phyloP scores from a whole-genome alignment of 2,888 invertebrate species.

The Limnephilus marmoratus region DNA sequence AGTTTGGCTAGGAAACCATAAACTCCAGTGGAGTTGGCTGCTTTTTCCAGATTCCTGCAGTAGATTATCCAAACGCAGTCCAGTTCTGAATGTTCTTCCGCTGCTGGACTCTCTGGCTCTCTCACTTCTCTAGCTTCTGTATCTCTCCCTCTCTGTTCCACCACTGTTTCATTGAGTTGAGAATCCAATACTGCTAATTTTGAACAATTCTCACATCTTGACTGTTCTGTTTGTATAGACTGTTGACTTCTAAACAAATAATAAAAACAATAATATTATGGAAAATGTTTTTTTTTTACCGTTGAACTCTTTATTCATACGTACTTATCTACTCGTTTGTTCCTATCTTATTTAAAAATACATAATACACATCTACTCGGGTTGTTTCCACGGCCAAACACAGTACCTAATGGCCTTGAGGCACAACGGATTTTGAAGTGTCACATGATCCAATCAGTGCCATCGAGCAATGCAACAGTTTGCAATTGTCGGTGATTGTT shows the following conservation, averaged over 20 bases:
- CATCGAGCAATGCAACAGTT: too few relatives aligned
- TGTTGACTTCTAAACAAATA: background rate
- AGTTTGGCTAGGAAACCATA: conserved; percentile 79
- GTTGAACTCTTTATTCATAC: background rate
- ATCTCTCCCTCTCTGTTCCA: background rate
- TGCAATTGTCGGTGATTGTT: too few relatives aligned
- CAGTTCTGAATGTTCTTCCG: conserved; percentile 70
- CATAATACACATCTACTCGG: too few relatives aligned
- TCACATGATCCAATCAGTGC: too few relatives aligned
- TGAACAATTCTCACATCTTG: background rate
- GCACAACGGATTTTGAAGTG: too few relatives aligned
- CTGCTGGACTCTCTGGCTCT: background rate
- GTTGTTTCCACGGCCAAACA: too few relatives aligned
- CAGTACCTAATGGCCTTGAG: too few relatives aligned
- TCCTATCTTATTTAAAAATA: too few relatives aligned
- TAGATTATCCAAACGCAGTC: conserved; percentile 80
- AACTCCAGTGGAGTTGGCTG: conserved; percentile 75
- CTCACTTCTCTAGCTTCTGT: background rate
- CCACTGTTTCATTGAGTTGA: background rate
- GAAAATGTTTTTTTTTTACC: background rate
- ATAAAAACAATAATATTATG: background rate
- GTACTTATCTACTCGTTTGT: too few relatives aligned
- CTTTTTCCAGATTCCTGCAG: conserved; percentile 77
- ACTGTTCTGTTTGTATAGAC: background rate
- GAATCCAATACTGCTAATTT: background rate